A percentile compares a stretch with the other conserved stretches of the same genome.
phyloP scores from a whole-genome alignment of 2,797 vertebrate species.

The Chromis chromis region DNA sequence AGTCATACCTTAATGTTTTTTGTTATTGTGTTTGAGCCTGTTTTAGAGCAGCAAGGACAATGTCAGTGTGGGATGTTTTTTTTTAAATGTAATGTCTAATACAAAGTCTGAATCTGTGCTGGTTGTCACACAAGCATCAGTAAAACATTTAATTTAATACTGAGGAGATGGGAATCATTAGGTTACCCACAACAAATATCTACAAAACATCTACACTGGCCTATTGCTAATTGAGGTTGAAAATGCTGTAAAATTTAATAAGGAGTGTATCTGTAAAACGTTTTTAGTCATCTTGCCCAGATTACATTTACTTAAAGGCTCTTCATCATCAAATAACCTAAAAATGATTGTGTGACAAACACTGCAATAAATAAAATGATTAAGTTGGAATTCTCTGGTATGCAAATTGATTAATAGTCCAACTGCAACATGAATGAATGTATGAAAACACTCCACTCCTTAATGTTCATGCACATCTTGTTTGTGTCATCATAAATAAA shows the following conservation, averaged over 20 bases:
- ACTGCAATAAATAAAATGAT: too few species aligned
- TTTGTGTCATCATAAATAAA: background rate
- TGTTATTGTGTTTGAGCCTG: background rate
- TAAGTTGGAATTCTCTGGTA: too few species aligned
- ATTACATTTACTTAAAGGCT: too few species aligned
- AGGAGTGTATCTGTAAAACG: background rate
- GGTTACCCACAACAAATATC: conserved; percentile 18
- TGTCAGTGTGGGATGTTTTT: conserved; percentile 2
- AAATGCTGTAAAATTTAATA: background rate
- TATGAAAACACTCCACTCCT: background rate
- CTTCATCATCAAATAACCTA: too few species aligned
- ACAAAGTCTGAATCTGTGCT: conserved; percentile 11
- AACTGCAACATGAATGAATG: background rate
- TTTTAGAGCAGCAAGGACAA: conserved; percentile 7
- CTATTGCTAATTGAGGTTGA: conserved; percentile 12
- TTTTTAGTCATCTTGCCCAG: background rate
- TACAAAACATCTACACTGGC: conserved; percentile 8
- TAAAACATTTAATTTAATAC: conserved; percentile 2
- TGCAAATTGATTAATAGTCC: background rate
- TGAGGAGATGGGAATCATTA: conserved; percentile 13
- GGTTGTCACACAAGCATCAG: conserved; percentile 14
- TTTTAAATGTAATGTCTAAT: conserved; percentile 1
- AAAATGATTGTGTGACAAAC: too few species aligned
- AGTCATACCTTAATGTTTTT: conserved; percentile 5
- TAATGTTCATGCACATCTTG: background rate